Evolutionary conservation across 2,888 invertebrate species (phyloP).

Genomic region (Malacosoma neustria): DNA sequence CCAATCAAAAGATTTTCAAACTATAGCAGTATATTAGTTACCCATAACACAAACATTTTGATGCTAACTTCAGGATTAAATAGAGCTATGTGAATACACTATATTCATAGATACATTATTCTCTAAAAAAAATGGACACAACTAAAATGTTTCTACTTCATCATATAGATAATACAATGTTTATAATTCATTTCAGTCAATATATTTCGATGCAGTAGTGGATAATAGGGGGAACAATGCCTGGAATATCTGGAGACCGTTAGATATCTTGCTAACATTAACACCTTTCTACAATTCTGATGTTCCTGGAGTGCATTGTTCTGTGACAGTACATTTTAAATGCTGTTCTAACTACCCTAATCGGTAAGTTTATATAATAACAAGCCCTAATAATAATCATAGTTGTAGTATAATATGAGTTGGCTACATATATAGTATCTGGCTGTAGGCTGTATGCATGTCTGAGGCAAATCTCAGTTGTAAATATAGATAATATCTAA

Average conservation of each 20-base stretch:
- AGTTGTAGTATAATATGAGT: too few relatives aligned
- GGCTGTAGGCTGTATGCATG: too few relatives aligned
- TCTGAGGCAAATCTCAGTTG: too few relatives aligned
- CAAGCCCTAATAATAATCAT: too few relatives aligned
- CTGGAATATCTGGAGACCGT: slow-evolving; percentile 82
- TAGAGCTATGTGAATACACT: not conserved
- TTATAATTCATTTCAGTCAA: slow-evolving; percentile 76
- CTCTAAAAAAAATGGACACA: slow-evolving; percentile 3
- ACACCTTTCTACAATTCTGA: slow-evolving; percentile 85
- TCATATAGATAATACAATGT: too few relatives aligned
- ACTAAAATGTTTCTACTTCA: too few relatives aligned
- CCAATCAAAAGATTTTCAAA: too few relatives aligned
- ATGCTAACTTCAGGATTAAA: too few relatives aligned
- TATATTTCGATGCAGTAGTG: slow-evolving; percentile 81
- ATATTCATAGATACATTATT: not conserved
- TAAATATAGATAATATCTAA: too few relatives aligned
- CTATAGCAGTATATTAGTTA: too few relatives aligned
- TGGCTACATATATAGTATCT: too few relatives aligned
- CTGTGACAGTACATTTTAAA: slow-evolving; percentile 83
- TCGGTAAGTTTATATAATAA: slow-evolving; percentile 76
- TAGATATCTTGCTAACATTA: slow-evolving; percentile 83
- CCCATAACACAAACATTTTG: too few relatives aligned
- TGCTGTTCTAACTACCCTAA: slow-evolving; percentile 88
- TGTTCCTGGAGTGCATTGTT: slow-evolving; percentile 79
- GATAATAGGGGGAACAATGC: slow-evolving; percentile 77